Evolutionary conservation across 2,113 vertebrate species (phyloP).

Genomic region (Lanius collurio): DNA sequence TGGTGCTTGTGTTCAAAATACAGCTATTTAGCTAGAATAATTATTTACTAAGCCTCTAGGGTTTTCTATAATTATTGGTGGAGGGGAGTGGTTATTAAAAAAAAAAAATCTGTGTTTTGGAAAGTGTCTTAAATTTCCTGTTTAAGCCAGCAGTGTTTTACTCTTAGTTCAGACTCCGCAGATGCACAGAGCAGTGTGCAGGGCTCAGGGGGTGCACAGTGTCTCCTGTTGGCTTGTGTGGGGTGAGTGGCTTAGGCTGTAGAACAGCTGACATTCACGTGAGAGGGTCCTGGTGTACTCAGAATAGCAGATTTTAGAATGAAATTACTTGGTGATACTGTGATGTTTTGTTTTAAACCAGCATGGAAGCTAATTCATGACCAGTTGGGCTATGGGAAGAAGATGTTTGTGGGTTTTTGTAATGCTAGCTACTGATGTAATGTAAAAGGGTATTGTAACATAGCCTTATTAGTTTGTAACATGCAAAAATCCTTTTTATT

Average conservation of each 20-base stretch:
- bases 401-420: not conserved
- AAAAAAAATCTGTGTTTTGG: not conserved
- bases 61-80: not conserved
- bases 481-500: not conserved
- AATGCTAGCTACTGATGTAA: not conserved
- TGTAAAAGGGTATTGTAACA: not conserved
- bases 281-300: not conserved
- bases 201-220: not conserved
- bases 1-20: not conserved
- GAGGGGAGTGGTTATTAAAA: not conserved
- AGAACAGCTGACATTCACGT: fast-evolving
- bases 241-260: not conserved
- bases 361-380: not conserved
- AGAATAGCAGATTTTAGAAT: not conserved
- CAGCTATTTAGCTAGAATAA: not conserved
- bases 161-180: not conserved
- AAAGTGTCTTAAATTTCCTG: not conserved
- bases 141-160: not conserved
- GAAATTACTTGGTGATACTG: not conserved
- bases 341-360: not conserved
- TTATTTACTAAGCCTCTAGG: not conserved
- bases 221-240: not conserved
- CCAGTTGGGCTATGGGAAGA: not conserved
- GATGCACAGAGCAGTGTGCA: not conserved
- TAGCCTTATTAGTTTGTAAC: not conserved